Percentiles rank a stretch among this genome's conserved stretches.
These are phyloP conservation scores for Harpagoxenus sublaevis DNA, from an alignment of 2,888 invertebrate species.

Conservation along the genomic window DNA sequence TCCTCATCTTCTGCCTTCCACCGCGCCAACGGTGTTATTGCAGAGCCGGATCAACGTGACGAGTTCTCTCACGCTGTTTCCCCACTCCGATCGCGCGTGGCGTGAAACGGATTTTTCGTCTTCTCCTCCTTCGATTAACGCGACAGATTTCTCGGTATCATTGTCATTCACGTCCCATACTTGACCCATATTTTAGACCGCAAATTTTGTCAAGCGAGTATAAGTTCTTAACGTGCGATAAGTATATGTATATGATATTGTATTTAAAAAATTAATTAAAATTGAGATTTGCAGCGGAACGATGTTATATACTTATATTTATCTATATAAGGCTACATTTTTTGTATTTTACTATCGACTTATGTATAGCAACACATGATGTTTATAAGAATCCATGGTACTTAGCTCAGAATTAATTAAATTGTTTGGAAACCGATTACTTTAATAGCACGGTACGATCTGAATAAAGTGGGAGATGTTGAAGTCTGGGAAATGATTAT, in stretches of 20 bases:
- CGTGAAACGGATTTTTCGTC: constrained; percentile 30
- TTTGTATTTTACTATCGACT: neutral
- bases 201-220: neutral
- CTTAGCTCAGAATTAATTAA: neutral
- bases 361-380: neutral
- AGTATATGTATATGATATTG: too few relatives aligned
- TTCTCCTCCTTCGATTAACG: constrained; percentile 9
- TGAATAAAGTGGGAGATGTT: neutral
- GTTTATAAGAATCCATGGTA: constrained; percentile 1
- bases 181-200: neutral
- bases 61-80: constrained; percentile 71
- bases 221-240: neutral
- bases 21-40: constrained; percentile 11
- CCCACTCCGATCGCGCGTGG: constrained; percentile 58
- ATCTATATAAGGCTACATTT: neutral
- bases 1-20: constrained; percentile 52
- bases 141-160: constrained; percentile 10
- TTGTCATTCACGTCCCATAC: neutral
- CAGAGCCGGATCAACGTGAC: constrained; percentile 31
- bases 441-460: neutral
- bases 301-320: neutral
- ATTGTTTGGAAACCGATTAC: neutral
- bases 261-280: neutral
- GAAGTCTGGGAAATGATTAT: constrained; percentile 26
- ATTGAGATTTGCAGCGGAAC: neutral